phyloP scores from a whole-genome alignment of 2,113 vertebrate genomes.

The Thymallus thymallus region DNA sequence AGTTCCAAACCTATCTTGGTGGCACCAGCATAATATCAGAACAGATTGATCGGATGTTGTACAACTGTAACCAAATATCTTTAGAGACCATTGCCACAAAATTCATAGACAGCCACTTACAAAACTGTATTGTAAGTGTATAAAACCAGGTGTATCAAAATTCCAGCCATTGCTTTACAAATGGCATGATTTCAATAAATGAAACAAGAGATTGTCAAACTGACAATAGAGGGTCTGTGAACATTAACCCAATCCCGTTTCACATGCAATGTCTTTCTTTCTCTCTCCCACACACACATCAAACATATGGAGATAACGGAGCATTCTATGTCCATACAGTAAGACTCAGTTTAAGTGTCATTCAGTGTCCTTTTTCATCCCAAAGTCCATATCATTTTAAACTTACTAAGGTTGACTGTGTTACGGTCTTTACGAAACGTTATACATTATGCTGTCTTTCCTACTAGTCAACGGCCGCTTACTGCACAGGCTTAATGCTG shows the following conservation, averaged over 20 bases:
- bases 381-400: conserved; percentile 15
- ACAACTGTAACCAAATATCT: conserved; percentile 14
- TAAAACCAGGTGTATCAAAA: conserved; percentile 60
- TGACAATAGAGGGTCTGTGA: conserved; percentile 28
- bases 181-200: conserved; percentile 31
- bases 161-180: conserved; percentile 40
- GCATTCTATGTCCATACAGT: conserved; percentile 23
- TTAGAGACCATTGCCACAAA: not conserved
- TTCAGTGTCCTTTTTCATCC: conserved; percentile 26
- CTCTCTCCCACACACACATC: conserved; percentile 31
- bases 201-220: conserved; percentile 1
- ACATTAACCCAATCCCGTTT: not conserved
- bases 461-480: conserved; percentile 14
- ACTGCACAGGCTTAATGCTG: conserved; percentile 60
- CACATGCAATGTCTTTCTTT: conserved; percentile 54
- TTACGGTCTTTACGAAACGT: conserved; percentile 11
- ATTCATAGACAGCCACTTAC: conserved; percentile 4
- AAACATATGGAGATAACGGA: conserved; percentile 30
- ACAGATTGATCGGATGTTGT: conserved; percentile 19
- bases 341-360: conserved; percentile 13
- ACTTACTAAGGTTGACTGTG: too few species aligned
- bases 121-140: conserved; percentile 28
- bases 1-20: conserved; percentile 9
- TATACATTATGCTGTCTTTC: conserved; percentile 21
- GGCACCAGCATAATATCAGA: conserved; percentile 31